These are phyloP conservation scores for Trematomus loennbergii DNA, from an alignment of 2,113 vertebrate genomes.

Conservation along the genomic window DNA sequence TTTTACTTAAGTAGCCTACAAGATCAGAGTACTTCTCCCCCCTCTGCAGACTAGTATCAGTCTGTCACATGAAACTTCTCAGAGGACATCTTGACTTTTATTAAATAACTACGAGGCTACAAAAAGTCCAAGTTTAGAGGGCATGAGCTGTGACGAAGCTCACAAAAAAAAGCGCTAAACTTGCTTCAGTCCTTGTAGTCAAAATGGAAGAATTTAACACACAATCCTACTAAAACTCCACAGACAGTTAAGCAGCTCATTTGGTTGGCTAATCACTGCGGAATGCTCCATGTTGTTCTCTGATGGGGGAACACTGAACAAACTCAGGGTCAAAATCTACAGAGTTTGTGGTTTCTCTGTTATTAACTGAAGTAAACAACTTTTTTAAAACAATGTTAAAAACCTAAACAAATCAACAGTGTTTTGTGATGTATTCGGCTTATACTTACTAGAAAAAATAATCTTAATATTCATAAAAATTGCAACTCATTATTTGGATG, in stretches of 20 bases:
- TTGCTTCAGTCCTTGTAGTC: neutral
- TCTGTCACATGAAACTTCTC: neutral
- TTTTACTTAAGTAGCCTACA: too few species aligned
- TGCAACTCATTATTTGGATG: too few species aligned
- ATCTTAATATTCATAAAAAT: too few species aligned
- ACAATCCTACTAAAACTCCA: neutral
- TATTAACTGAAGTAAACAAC: neutral
- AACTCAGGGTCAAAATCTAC: neutral
- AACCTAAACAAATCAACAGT: neutral
- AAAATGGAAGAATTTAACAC: neutral
- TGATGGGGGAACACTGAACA: neutral
- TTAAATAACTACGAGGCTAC: neutral
- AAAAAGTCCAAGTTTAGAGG: neutral
- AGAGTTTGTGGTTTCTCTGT: neutral
- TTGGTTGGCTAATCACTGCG: slow-evolving; percentile 10
- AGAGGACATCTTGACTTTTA: neutral
- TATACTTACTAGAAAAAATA: too few species aligned
- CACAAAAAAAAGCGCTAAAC: neutral
- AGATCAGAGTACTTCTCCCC: too few species aligned
- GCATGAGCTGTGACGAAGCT: neutral
- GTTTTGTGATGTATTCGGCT: neutral
- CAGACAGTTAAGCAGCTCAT: neutral
- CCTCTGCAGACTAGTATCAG: too few species aligned
- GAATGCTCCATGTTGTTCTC: slow-evolving; percentile 9
- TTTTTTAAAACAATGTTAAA: too few species aligned